Conservation (phyloP, 1,140 invertebrate species). For the Caenorhabditis elegans region WBcel235 BX284604.4:940501-941000, state of each 20-base stretch:
- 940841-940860: not conserved
- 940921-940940: not conserved
- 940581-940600: not conserved
- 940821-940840: not conserved
- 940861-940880: not conserved
- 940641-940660: too few relatives aligned
- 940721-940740: too few relatives aligned
- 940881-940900: not conserved
- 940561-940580: slow-evolving; percentile 6
- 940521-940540: slow-evolving; percentile 38
- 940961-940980: not conserved
- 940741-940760: too few relatives aligned
- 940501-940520: too few relatives aligned
- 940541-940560: slow-evolving; percentile 44
- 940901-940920: not conserved
- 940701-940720: too few relatives aligned
- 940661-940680: too few relatives aligned
- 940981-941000: not conserved
- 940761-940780: too few relatives aligned
- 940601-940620: not conserved
- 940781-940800: too few relatives aligned
- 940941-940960: too few relatives aligned
- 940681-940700: too few relatives aligned
- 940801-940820: too few relatives aligned
- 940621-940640: slow-evolving; percentile 5